Percentiles rank a stretch among this genome's conserved stretches.
These are phyloP conservation scores for Nesoenas mayeri DNA, from an alignment of 2,113 vertebrate genomes.

Conservation along the genomic window DNA sequence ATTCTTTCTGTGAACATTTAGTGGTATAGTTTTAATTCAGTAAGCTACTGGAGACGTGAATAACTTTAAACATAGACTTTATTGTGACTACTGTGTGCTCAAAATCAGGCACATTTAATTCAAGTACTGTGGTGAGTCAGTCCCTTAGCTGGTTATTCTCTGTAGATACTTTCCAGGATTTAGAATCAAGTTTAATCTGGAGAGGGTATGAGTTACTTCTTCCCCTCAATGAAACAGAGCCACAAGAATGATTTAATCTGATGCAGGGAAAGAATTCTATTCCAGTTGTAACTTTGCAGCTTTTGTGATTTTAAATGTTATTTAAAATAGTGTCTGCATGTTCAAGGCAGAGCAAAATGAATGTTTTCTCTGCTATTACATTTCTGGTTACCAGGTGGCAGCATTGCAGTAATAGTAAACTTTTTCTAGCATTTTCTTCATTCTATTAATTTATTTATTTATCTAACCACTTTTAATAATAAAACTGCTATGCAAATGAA, in stretches of 20 bases:
- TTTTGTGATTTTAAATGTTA: neutral
- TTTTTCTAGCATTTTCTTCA: slow-evolving; percentile 20
- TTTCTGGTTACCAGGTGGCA: slow-evolving; percentile 61
- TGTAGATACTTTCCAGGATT: neutral
- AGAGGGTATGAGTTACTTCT: neutral
- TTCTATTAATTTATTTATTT: neutral
- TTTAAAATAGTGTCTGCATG: neutral
- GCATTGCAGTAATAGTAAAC: neutral
- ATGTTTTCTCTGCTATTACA: slow-evolving; percentile 1
- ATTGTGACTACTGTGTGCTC: neutral
- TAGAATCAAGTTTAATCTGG: neutral
- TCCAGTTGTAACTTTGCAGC: neutral
- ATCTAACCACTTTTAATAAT: neutral
- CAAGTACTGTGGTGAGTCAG: neutral
- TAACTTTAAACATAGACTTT: neutral
- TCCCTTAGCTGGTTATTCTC: neutral
- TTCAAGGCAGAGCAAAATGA: neutral
- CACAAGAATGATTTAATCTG: neutral
- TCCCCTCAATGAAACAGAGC: neutral
- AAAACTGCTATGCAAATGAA: neutral
- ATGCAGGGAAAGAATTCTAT: neutral
- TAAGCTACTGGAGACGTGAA: neutral
- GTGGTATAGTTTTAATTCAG: neutral
- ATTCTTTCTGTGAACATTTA: neutral
- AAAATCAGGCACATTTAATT: neutral